phyloP scores from a whole-genome alignment of 2,888 invertebrate species.

The Dryomyza anilis region DNA sequence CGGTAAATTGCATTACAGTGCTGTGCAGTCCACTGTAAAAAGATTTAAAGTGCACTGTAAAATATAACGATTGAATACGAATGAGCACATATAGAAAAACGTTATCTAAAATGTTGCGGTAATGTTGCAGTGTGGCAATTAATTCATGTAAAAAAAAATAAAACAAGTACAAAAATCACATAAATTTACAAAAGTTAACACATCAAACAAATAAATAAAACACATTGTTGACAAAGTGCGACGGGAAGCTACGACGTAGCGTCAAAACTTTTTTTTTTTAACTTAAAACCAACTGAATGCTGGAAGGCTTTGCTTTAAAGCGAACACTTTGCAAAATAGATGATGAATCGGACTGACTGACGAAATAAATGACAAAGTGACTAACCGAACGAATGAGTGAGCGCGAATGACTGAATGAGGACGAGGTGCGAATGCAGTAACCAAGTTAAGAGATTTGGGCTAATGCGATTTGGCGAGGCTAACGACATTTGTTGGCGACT shows the following conservation, averaged over 20 bases:
- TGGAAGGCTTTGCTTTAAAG: not conserved
- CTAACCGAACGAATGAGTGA: not conserved
- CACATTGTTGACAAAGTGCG: not conserved
- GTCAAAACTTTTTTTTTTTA: no score
- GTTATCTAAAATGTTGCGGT: no score
- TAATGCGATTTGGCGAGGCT: slow-evolving; percentile 50
- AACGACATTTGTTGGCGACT: slow-evolving; percentile 44
- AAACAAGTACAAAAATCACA: not conserved
- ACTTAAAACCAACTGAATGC: no score
- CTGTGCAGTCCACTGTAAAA: no score
- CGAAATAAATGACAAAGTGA: not conserved
- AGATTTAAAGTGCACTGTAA: no score
- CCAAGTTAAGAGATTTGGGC: slow-evolving; percentile 40
- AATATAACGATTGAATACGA: no score
- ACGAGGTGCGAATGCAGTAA: not conserved
- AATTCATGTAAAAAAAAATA: no score
- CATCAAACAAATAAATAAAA: not conserved
- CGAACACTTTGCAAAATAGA: not conserved
- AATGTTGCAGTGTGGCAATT: no score
- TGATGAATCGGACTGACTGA: not conserved
- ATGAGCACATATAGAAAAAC: no score
- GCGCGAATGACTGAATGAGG: not conserved
- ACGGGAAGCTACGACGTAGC: not conserved
- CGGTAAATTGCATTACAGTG: no score
- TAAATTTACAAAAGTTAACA: not conserved